Evolutionary conservation across 2,113 vertebrate species (phyloP).

Genomic region (Prunella fulvescens): DNA sequence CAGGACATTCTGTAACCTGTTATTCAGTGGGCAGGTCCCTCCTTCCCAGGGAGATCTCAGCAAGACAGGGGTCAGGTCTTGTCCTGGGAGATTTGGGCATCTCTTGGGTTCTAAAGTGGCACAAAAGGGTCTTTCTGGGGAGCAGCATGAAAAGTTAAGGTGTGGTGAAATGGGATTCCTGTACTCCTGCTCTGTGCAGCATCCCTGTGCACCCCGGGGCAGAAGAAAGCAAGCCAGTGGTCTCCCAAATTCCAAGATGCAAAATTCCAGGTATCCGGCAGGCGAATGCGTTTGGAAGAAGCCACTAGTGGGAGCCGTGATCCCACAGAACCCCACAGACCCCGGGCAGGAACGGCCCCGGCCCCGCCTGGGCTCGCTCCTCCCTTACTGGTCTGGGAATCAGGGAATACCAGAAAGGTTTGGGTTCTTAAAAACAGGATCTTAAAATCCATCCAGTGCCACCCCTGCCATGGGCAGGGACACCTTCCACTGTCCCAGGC

Average conservation of each 20-base stretch:
- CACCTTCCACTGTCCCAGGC: rapidly evolving
- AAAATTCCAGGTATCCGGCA: neutral
- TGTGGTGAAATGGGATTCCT: no score
- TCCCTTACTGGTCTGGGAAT: rapidly evolving
- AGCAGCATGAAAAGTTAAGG: neutral
- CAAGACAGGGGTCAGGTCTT: neutral
- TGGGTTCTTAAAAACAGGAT: neutral
- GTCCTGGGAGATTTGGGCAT: rapidly evolving
- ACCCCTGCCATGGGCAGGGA: neutral
- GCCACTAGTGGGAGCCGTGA: constrained; percentile 31
- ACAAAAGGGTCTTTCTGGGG: neutral
- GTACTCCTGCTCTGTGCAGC: rapidly evolving
- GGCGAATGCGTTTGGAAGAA: neutral
- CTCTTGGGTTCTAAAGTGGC: rapidly evolving
- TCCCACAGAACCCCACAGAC: neutral
- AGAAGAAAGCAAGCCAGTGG: neutral
- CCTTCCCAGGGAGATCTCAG: neutral
- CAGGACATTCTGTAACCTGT: neutral
- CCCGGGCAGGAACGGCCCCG: rapidly evolving
- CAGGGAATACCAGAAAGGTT: neutral
- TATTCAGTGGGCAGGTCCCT: neutral
- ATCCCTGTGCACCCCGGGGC: rapidly evolving
- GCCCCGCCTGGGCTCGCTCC: neutral
- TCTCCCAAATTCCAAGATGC: neutral
- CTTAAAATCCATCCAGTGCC: neutral